Conservation (phyloP, 2,888 invertebrate genomes). For the Leptinotarsa rubiginosa region DNA sequence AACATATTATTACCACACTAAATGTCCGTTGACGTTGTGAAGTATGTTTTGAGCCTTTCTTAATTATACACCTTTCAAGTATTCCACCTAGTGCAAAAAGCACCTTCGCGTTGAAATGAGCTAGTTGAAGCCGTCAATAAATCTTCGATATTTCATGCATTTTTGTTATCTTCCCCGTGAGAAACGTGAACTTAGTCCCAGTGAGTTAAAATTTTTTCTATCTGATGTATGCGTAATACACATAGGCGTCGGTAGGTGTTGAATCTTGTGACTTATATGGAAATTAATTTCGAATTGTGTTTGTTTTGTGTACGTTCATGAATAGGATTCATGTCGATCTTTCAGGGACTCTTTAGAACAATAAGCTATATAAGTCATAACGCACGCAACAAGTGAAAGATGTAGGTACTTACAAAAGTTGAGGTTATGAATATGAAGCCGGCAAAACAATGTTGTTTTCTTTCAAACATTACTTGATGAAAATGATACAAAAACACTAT, state of each 20-base stretch:
- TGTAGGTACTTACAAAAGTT: too few relatives aligned
- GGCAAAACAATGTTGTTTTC: too few relatives aligned
- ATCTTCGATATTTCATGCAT: conserved; percentile 18
- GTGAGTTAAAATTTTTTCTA: background rate
- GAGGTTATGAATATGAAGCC: too few relatives aligned
- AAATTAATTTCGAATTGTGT: too few relatives aligned
- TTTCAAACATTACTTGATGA: too few relatives aligned
- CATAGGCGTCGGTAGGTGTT: background rate
- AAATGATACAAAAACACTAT: too few relatives aligned
- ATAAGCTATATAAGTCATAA: too few relatives aligned
- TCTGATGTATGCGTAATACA: background rate
- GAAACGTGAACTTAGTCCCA: conserved; percentile 24
- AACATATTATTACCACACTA: conserved; percentile 2
- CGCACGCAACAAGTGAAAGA: too few relatives aligned
- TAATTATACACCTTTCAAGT: conserved; percentile 20
- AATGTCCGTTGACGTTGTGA: conserved; percentile 10
- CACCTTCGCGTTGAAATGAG: conserved; percentile 15
- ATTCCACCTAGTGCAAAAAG: conserved; percentile 19
- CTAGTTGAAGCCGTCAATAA: conserved; percentile 26
- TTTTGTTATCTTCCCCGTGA: conserved; percentile 25
- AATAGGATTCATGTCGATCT: too few relatives aligned
- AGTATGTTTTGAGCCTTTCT: conserved; percentile 12
- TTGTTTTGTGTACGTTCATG: too few relatives aligned
- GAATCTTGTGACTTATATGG: background rate
- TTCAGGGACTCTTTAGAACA: too few relatives aligned